A percentile compares a stretch with the other conserved stretches of the same genome.
Evolutionary conservation across 2,113 vertebrate genomes (phyloP).

Genomic region (Paedocypris sp.): DNA sequence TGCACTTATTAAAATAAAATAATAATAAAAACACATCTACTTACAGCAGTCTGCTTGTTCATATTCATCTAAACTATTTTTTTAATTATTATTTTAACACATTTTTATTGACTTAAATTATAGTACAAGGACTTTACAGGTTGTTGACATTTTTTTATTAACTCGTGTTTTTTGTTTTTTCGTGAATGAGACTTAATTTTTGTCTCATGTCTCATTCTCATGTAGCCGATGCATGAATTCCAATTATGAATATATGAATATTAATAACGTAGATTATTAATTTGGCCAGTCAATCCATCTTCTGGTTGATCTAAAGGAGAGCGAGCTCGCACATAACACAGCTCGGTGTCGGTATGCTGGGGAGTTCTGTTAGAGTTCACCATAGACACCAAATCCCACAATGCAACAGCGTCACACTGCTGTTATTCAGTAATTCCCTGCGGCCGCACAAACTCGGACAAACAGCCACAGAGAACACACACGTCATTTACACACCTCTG

Average conservation of each 20-base stretch:
- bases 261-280: no score
- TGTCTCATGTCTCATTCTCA: no score
- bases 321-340: neutral
- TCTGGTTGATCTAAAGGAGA: no score
- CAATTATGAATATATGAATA: no score
- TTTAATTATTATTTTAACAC: no score
- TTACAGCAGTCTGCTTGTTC: slow-evolving; percentile 7
- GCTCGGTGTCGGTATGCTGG: slow-evolving; percentile 1
- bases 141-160: no score
- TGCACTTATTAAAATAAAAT: slow-evolving; percentile 27
- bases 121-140: no score
- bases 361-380: slow-evolving; percentile 20
- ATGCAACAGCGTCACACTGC: neutral
- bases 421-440: neutral
- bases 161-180: no score
- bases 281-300: no score
- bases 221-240: no score
- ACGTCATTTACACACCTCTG: neutral
- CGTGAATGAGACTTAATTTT: no score
- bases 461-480: neutral
- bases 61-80: neutral
- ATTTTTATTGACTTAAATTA: no score
- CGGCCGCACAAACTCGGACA: neutral
- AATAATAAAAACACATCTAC: neutral
- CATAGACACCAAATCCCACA: slow-evolving; percentile 36